Conservation (phyloP, 2,113 vertebrate species). For the Orthonyx spaldingii region DNA sequence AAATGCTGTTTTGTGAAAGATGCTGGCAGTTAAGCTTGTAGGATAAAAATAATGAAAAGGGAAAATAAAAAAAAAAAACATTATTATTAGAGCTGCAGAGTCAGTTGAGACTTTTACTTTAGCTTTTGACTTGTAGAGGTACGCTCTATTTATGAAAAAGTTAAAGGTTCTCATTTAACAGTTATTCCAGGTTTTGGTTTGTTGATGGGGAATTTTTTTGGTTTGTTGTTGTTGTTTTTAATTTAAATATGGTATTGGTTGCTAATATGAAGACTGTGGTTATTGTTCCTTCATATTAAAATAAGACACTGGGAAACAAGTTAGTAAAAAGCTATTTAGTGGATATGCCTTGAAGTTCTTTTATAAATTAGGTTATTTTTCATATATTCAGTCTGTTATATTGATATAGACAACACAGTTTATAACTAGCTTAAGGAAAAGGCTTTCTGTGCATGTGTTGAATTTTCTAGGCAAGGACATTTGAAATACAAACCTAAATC, state of each 20-base stretch:
- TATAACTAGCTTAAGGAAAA: background rate
- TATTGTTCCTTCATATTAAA: background rate
- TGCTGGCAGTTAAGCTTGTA: slow-evolving; percentile 48
- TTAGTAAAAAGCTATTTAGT: background rate
- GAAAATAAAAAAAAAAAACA: background rate
- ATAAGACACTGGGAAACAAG: background rate
- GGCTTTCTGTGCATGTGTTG: background rate
- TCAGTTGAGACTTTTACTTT: slow-evolving; percentile 29
- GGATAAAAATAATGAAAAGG: slow-evolving; percentile 45
- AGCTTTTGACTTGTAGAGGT: slow-evolving; percentile 29
- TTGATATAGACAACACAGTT: background rate
- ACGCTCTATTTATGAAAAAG: background rate
- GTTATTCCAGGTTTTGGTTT: background rate
- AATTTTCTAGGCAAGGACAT: background rate
- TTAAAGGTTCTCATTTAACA: background rate
- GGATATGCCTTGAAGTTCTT: background rate
- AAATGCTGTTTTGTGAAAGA: slow-evolving; percentile 53
- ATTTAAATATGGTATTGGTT: background rate
- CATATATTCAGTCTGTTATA: background rate
- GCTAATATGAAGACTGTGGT: background rate
- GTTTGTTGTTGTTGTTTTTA: background rate
- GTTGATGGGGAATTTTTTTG: background rate
- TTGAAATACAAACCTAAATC: background rate
- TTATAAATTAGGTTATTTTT: background rate
- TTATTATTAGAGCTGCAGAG: background rate